Base-by-base conservation (phyloP, 2,797 vertebrate species). In the Delichon dasypus region DNA sequence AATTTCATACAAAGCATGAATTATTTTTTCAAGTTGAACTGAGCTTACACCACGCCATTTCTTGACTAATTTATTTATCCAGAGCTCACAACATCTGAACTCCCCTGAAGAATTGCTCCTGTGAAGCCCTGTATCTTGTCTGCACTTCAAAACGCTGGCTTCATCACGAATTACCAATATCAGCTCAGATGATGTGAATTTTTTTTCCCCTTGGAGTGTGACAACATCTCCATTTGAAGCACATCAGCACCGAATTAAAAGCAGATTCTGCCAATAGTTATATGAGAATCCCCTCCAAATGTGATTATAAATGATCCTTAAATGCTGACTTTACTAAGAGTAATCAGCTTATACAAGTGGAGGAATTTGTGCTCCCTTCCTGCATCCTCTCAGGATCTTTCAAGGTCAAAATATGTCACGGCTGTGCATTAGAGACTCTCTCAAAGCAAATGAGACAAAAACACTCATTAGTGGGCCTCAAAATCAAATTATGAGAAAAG, bases 261-360 rank as follows among this genome's bases (percentile, higher is more conserved):
- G 55, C 60, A 94, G 34, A 40, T 51, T 95, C 96, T 94, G 82
- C 65, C 64, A 94, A 90, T 67, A 78, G 40, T 67, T 92, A 30
- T 81, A 40, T 45, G 40, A 94, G 71, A 72, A 90, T 94, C 77
- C 91, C 32, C 19, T 96, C 50, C 65, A 96, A 96, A 96, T 92
- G 74, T 97, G 94, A 96, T 97, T 97, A 96, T 92, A 95, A 96
- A 94, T 94, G 68, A 92, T 97, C 57, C 55, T 95, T 91, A 95
- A 93, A 96, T 95, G 77, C 87, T 65, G 34, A 93, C 75, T 96
- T 95, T 71, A 89, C 57, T 91, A 84, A 96, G 42, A 65, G 47
- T 94, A 97, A 97, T 96, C 92, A 96, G 86, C 67, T 97, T 95
- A 95, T 58, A 66, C 13, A 36, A 88, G 61, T 84, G 65, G 60